These are phyloP conservation scores for Lagopus leucura DNA, from an alignment of 2,113 vertebrate genomes.

Conservation along the genomic window DNA sequence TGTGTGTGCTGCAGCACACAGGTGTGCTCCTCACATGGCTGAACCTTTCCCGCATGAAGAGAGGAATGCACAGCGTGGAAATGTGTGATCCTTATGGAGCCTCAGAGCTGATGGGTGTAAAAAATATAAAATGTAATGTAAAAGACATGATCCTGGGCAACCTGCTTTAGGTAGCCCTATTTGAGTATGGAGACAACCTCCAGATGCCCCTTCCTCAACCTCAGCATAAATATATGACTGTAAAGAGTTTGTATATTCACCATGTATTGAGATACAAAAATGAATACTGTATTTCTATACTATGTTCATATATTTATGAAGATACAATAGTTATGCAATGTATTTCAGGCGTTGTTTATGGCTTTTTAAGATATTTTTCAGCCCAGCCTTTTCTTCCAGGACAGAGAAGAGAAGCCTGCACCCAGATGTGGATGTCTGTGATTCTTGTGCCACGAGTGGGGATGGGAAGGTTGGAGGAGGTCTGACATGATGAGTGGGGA, in stretches of 20 bases:
- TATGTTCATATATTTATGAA: not conserved
- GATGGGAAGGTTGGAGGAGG: accelerated
- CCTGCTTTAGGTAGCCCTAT: not conserved
- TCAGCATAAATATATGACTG: not conserved
- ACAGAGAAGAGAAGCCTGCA: not conserved
- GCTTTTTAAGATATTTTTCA: not conserved
- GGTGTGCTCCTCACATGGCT: accelerated
- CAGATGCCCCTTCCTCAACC: not conserved
- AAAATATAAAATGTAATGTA: not conserved
- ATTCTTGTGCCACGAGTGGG: not conserved
- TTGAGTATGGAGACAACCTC: not conserved
- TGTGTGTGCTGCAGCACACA: not conserved
- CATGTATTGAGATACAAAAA: not conserved
- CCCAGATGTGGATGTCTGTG: not conserved
- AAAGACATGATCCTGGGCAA: not conserved
- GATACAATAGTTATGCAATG: not conserved
- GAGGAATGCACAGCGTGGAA: not conserved
- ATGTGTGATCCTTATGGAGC: not conserved
- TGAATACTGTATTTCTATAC: not conserved
- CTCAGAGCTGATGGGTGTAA: not conserved
- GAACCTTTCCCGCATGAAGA: not conserved
- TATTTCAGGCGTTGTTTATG: not conserved
- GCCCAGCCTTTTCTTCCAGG: not conserved
- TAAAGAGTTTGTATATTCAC: not conserved
- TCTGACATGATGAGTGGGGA: not conserved